Base-by-base conservation (phyloP, 2,797 vertebrate genomes). In the Triplophysa yarkandensis region DNA sequence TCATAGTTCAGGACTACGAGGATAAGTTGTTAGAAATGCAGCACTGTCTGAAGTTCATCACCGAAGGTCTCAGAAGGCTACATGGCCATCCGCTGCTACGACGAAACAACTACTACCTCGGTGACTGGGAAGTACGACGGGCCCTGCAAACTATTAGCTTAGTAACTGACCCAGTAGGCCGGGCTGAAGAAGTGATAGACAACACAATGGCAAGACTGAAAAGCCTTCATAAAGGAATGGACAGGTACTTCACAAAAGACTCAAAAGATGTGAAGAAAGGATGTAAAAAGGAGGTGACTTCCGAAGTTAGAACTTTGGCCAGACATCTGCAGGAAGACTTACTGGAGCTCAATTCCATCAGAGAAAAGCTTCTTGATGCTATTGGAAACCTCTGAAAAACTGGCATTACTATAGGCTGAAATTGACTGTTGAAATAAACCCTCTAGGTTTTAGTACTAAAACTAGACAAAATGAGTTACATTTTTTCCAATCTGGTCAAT, bases 191-290 rank as follows among this genome's bases (percentile, higher is more conserved):
- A 5, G 17, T 89, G 0, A 78, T 85, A 0, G 85, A 88, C 10
- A 1, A 2, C 0, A 79, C 85, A 0, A 6, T 86, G 0, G 25
- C 17, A 0, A 46, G 86, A 0, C 44, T 94, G 16, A 82, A 83
- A 0, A 77, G 83, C 4, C 83, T 92, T 48, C 89, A 89, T 50
- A 74, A 77, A 27, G 89, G 86, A 27, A 88, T 93, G 50, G 91
- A 93, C 76, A 82, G 84, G 70, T 91, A 83, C 84, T 94, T 92
- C 46, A 14, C 77, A 36, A 93, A 90, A 69, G 90, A 92, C 62
- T 76, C 86, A 0, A 71, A 87, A 0, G 90, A 91, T 76, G 81
- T 92, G 71, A 91, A 89, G 85, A 90, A 87, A n/a, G 84, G 85
- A 25, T 87, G 82, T 66, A 89, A 83, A 83, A 90, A 81, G 0